Conservation (phyloP, 2,797 vertebrate species). For the Anabas testudineus region DNA sequence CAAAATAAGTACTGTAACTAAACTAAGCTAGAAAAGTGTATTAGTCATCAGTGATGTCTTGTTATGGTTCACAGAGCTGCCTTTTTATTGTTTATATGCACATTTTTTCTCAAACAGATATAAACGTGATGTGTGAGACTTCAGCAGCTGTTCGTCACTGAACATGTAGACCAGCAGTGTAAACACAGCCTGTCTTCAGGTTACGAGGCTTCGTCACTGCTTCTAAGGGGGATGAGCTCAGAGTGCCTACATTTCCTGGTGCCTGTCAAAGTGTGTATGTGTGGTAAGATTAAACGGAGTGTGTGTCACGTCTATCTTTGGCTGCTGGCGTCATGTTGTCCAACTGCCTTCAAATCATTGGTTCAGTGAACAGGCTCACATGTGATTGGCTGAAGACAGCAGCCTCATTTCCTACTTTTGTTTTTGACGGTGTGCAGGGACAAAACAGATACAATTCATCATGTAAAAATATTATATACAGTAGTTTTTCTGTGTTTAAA, state of each 20-base stretch:
- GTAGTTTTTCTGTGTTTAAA: neutral
- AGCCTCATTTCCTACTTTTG: constrained; percentile 25
- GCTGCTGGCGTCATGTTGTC: constrained; percentile 5
- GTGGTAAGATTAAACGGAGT: constrained; percentile 53
- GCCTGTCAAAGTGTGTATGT: constrained; percentile 12
- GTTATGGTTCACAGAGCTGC: too few relatives aligned
- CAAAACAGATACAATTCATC: neutral
- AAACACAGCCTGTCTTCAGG: constrained; percentile 8
- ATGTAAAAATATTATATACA: neutral
- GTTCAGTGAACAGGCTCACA: neutral
- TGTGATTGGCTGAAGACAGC: constrained; percentile 31
- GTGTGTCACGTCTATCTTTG: constrained; percentile 60
- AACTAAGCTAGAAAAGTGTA: too few relatives aligned
- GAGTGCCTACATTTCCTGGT: constrained; percentile 27
- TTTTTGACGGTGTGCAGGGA: neutral
- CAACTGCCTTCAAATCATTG: constrained; percentile 30
- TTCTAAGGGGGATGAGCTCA: constrained; percentile 60
- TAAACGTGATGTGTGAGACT: neutral
- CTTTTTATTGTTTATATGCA: neutral
- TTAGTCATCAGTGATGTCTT: neutral
- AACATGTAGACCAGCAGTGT: neutral
- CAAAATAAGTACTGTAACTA: too few relatives aligned
- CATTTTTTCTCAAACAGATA: neutral
- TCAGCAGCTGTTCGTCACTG: constrained; percentile 29
- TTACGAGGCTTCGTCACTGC: constrained; percentile 42